A percentile compares a stretch with the other conserved stretches of the same genome.
Evolutionary conservation across 2,888 invertebrate genomes (phyloP).

Genomic region (Drosophila pseudotalamancana): DNA sequence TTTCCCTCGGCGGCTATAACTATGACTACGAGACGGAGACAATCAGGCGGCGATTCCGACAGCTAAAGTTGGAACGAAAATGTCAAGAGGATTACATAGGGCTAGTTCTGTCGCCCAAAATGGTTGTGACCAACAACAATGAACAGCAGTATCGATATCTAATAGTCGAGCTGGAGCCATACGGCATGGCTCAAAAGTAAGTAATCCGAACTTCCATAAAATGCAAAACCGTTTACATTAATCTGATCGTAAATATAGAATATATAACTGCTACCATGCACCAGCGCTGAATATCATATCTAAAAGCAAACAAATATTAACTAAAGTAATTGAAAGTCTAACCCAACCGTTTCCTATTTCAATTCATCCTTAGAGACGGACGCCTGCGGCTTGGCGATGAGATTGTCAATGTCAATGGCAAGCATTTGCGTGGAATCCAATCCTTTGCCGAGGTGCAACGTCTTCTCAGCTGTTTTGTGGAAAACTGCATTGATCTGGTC

Average conservation of each 20-base stretch:
- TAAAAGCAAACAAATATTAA: background rate
- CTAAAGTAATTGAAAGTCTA: background rate
- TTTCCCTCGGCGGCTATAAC: conserved; percentile 82
- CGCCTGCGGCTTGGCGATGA: conserved; percentile 93
- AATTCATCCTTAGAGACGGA: conserved; percentile 87
- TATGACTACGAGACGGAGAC: conserved; percentile 86
- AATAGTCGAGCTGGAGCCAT: conserved; percentile 87
- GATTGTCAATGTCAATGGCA: conserved; percentile 94
- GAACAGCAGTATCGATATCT: conserved; percentile 87
- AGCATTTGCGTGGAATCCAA: conserved; percentile 90
- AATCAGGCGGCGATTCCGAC: conserved; percentile 87
- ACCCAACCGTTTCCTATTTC: no score
- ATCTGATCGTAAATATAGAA: background rate
- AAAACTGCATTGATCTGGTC: conserved; percentile 86
- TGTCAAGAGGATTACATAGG: conserved; percentile 89
- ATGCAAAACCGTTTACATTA: no score
- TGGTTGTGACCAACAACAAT: conserved; percentile 84
- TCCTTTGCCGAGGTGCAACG: conserved; percentile 88
- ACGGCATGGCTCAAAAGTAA: conserved; percentile 87
- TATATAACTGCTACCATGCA: no score
- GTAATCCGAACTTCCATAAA: no score
- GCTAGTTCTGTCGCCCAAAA: conserved; percentile 89
- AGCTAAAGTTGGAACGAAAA: conserved; percentile 88
- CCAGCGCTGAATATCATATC: background rate
- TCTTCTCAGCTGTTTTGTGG: conserved; percentile 83